Evolutionary conservation across 2,113 vertebrate species (phyloP).

Genomic region (Seriola quinqueradiata): DNA sequence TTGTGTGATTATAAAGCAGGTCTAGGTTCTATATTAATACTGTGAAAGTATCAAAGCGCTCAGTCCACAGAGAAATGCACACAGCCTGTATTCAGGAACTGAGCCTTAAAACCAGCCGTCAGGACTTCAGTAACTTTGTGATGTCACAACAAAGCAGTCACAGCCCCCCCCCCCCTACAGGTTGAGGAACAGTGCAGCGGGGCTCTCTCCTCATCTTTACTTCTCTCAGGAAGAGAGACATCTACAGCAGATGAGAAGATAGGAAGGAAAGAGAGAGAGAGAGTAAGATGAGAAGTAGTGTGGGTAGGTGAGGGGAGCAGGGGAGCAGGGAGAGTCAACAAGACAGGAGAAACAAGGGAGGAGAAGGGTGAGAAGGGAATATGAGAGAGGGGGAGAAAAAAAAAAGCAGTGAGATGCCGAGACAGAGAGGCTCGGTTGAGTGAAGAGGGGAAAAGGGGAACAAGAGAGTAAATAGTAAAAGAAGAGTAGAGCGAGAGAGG

Average conservation of each 20-base stretch:
- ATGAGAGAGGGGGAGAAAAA: not conserved
- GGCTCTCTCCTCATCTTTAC: conserved; percentile 13
- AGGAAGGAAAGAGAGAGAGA: not conserved
- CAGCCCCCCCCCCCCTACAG: not conserved
- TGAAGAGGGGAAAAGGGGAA: conserved; percentile 34
- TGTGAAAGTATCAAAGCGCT: too few relatives aligned
- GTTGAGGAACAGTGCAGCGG: conserved; percentile 19
- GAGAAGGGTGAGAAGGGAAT: conserved; percentile 16
- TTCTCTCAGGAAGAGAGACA: conserved; percentile 33
- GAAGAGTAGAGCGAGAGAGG: not conserved
- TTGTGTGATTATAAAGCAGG: too few relatives aligned
- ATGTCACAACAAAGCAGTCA: too few relatives aligned
- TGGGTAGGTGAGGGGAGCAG: conserved; percentile 11
- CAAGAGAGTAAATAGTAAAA: conserved; percentile 37
- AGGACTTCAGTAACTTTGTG: too few relatives aligned
- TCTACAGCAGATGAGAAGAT: conserved; percentile 17
- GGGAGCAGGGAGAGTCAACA: conserved; percentile 31
- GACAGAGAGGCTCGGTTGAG: conserved; percentile 43
- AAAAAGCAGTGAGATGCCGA: conserved; percentile 22
- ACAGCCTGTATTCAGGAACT: too few relatives aligned
- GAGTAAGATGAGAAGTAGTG: conserved; percentile 14
- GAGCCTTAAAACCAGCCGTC: too few relatives aligned
- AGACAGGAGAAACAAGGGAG: conserved; percentile 31
- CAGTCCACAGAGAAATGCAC: too few relatives aligned
- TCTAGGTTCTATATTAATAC: too few relatives aligned